Evolutionary conservation across 2,113 vertebrate species (phyloP), one percentile per base, ranked within the genome.

Genomic region (Anas platyrhynchos): DNA sequence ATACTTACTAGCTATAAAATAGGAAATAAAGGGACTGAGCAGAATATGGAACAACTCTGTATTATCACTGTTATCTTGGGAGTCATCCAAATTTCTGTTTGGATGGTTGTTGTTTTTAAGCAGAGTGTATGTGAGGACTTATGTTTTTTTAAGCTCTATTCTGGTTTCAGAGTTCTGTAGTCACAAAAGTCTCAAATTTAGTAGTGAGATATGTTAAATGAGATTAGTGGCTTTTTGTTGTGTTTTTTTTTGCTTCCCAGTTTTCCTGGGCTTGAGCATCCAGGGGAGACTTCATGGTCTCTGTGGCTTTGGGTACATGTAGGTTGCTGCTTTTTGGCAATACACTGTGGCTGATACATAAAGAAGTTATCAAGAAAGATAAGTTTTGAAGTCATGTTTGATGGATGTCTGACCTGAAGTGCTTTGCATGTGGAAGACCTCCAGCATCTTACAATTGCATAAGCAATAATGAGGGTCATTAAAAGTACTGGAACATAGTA

Each of bases 401-500:
- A 44, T 25, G 7, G 18, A 13, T 80, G 26, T 86, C 69, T 94
- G 65, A 82, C 83, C 78, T 3, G 0, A 68, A 82, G 34, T 88
- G 29, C 66, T 90, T 88, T 75, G 69, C 54, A 9, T 75, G 5
- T 66, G 68, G 83, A 73, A 83, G 61, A 90, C 58, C 50, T 79
- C 13, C 32, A 92, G 74, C 20, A 17, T 78, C 91, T 91, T 46
- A 58, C 27, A 85, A 56, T 8, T 31, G 32, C 2, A 2, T 79
- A 62, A 91, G 32, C 74, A 85, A 38, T 86, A 93, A 84, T 21
- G 32, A 72, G 32, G 32, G 56, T 75, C 62, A 62, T 93, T 84
- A 86, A 85, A 81, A 84, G 91, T 95, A 58, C 84, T 93, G 92
- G 38, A 90, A 82, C 26, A 56, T n/a, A 63, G 32, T 55, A 50